A percentile compares a stretch with the other conserved stretches of the same genome.
These are phyloP conservation scores for Drosophila gunungcola DNA, from an alignment of 1,140 invertebrate species.

Conservation along the genomic window DNA sequence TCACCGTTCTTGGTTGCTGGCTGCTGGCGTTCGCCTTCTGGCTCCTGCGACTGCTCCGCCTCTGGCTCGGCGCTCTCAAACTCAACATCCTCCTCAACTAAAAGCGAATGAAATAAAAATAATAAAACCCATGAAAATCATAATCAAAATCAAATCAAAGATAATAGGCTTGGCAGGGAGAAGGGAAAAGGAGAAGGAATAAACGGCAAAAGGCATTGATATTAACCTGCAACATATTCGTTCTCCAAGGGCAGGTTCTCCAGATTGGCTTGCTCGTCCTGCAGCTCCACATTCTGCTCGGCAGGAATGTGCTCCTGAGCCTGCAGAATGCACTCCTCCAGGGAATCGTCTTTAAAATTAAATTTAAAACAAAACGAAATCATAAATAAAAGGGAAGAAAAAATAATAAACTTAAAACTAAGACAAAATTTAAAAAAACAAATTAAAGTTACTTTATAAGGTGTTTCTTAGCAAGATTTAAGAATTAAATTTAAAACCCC, in stretches of 20 bases:
- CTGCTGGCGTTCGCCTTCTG: slow-evolving; percentile 26
- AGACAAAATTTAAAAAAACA: slow-evolving; percentile 15
- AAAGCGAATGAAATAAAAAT: slow-evolving; percentile 45
- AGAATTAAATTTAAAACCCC: too few relatives aligned
- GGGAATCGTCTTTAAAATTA: slow-evolving; percentile 85
- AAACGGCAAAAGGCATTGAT: slow-evolving; percentile 13
- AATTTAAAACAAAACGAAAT: slow-evolving; percentile 25
- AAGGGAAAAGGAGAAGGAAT: slow-evolving; percentile 8
- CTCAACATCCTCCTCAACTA: slow-evolving; percentile 66
- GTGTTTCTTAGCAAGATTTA: not conserved
- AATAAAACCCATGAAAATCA: slow-evolving; percentile 32
- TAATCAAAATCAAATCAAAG: slow-evolving; percentile 56
- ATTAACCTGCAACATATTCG: slow-evolving; percentile 78
- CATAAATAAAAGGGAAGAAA: slow-evolving; percentile 30
- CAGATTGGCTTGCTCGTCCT: slow-evolving; percentile 75
- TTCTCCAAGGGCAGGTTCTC: slow-evolving; percentile 71
- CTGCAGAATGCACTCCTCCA: slow-evolving; percentile 87
- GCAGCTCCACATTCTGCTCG: slow-evolving; percentile 85
- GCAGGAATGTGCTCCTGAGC: slow-evolving; percentile 85
- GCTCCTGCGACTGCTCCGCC: slow-evolving; percentile 50
- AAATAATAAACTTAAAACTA: slow-evolving; percentile 45
- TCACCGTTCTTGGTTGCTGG: slow-evolving; percentile 84
- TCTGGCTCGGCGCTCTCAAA: slow-evolving; percentile 48
- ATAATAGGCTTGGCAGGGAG: slow-evolving; percentile 20
- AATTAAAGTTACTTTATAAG: not conserved